Evolutionary conservation across 2,888 invertebrate genomes (phyloP).

Genomic region (Cryptocheilus praepositus): DNA sequence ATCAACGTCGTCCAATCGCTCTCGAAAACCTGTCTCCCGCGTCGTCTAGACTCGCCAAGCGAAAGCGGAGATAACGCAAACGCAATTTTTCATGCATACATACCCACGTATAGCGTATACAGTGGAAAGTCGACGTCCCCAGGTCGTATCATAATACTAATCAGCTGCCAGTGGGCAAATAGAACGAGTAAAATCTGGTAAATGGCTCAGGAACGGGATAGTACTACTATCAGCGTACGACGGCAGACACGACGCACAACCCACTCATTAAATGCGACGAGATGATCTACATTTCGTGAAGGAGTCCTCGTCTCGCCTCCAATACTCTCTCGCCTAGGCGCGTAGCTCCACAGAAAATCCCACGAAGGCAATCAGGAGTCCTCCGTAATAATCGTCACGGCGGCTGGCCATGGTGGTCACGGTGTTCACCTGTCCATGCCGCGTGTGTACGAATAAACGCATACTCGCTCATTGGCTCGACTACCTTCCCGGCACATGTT

Average conservation of each 20-base stretch:
- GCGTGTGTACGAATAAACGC: slow-evolving; percentile 17
- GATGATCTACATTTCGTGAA: slow-evolving; percentile 3
- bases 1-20: too few relatives aligned
- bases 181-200: too few relatives aligned
- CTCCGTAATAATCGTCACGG: slow-evolving; percentile 57
- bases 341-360: slow-evolving; percentile 41
- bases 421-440: slow-evolving; percentile 65
- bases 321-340: not conserved
- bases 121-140: too few relatives aligned
- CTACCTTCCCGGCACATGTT: not conserved
- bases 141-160: too few relatives aligned
- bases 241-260: too few relatives aligned
- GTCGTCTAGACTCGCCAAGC: not conserved
- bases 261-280: too few relatives aligned
- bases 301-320: not conserved
- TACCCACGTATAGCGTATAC: too few relatives aligned
- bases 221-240: too few relatives aligned
- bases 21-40: too few relatives aligned
- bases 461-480: not conserved
- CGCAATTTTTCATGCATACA: too few relatives aligned
- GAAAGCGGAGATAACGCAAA: not conserved
- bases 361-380: slow-evolving; percentile 49
- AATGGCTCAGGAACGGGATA: too few relatives aligned
- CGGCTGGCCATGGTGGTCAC: slow-evolving; percentile 56
- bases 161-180: too few relatives aligned